Evolutionary conservation across 30 jellyfish, hydroid and myxozoan species (phyloP).

Genomic region (Sanderia malayensis): DNA sequence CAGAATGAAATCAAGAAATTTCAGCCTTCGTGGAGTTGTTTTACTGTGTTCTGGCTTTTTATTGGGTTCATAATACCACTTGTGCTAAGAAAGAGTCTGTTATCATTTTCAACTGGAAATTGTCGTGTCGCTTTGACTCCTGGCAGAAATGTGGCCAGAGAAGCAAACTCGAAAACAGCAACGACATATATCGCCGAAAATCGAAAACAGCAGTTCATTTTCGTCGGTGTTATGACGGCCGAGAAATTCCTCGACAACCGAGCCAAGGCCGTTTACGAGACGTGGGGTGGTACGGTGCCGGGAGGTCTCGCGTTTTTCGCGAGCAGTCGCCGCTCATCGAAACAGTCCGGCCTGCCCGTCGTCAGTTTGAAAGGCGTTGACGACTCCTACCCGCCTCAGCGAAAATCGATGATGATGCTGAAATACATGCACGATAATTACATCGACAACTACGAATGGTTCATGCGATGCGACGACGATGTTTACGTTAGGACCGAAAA

Average conservation of each 20-base stretch:
- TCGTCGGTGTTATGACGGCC: slow-evolving; percentile 98
- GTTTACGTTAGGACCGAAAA: slow-evolving; percentile 90
- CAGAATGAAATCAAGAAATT: slow-evolving; percentile 55
- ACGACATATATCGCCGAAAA: slow-evolving; percentile 9
- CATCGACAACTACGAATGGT: slow-evolving; percentile 97
- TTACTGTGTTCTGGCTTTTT: slow-evolving; percentile 48
- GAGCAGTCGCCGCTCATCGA: slow-evolving; percentile 84
- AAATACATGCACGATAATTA: slow-evolving; percentile 95
- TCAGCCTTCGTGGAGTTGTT: slow-evolving; percentile 57
- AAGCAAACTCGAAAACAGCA: not conserved
- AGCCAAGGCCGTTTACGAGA: slow-evolving; percentile 98
- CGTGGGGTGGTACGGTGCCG: slow-evolving; percentile 90
- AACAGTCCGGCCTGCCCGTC: slow-evolving; percentile 79
- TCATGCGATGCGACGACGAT: slow-evolving; percentile 97
- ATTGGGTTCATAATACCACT: slow-evolving; percentile 60
- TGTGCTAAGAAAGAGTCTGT: slow-evolving; percentile 35
- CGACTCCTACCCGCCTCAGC: slow-evolving; percentile 99
- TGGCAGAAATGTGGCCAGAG: too few relatives aligned
- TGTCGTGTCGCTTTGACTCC: slow-evolving; percentile 40
- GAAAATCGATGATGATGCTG: slow-evolving; percentile 99
- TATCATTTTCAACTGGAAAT: slow-evolving; percentile 54
- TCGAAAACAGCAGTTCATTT: slow-evolving; percentile 59
- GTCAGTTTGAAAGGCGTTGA: slow-evolving; percentile 94
- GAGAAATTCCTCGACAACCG: slow-evolving; percentile 95
- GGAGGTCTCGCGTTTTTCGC: slow-evolving; percentile 93